Conservation (phyloP, 2,113 vertebrate genomes). For the Xenopus tropicalis region UCB_Xtro_10.0 CM004443.2:57542501-57543000, state of each 20-base stretch:
- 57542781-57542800: no score
- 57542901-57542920: background rate
- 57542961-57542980: constrained; percentile 97
- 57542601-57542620: no score
- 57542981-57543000: constrained; percentile 94
- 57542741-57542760: no score
- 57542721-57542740: background rate
- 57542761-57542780: no score
- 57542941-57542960: constrained; percentile 92
- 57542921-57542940: constrained; percentile 85
- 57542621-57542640: no score
- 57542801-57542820: background rate
- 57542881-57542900: background rate
- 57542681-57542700: no score
- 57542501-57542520: background rate
- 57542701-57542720: no score
- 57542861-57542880: no score
- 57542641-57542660: no score
- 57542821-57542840: background rate
- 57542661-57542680: no score
- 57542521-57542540: constrained; percentile 1
- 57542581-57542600: background rate
- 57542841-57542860: background rate
- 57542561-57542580: background rate
- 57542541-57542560: background rate